Evolutionary conservation across 2,113 vertebrate genomes (phyloP).

Genomic region (Esox niger): DNA sequence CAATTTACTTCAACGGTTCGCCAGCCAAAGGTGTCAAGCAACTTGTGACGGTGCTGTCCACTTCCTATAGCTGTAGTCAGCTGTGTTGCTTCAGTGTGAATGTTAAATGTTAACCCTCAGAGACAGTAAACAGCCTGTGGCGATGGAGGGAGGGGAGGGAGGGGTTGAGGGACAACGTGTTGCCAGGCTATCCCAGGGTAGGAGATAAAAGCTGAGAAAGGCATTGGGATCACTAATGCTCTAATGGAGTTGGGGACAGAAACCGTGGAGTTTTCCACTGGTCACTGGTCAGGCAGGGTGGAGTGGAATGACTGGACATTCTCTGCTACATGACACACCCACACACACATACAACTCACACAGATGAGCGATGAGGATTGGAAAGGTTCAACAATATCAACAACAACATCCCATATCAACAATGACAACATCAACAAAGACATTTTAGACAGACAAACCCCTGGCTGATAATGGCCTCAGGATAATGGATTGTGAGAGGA

Average conservation of each 20-base stretch:
- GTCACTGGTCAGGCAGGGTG: neutral
- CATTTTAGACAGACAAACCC: neutral
- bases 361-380: conserved; percentile 3
- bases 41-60: neutral
- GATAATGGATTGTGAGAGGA: too few relatives aligned
- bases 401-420: neutral
- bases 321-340: neutral
- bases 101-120: conserved; percentile 3
- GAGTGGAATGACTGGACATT: neutral
- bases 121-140: conserved; percentile 19
- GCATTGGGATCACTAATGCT: conserved; percentile 25
- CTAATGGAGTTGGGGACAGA: neutral
- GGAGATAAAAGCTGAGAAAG: conserved; percentile 7
- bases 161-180: conserved; percentile 16
- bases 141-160: conserved; percentile 4
- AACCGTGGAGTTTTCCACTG: conserved; percentile 10
- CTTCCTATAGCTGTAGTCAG: neutral
- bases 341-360: neutral
- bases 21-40: neutral
- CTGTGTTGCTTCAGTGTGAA: neutral
- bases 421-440: neutral
- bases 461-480: too few relatives aligned
- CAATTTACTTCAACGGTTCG: neutral
- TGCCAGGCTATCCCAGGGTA: conserved; percentile 25
- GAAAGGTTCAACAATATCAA: conserved; percentile 4